Percentiles rank a stretch among this genome's conserved stretches.
phyloP scores from a whole-genome alignment of 1,140 invertebrate genomes.

The Drosophila equinoxialis region DNA sequence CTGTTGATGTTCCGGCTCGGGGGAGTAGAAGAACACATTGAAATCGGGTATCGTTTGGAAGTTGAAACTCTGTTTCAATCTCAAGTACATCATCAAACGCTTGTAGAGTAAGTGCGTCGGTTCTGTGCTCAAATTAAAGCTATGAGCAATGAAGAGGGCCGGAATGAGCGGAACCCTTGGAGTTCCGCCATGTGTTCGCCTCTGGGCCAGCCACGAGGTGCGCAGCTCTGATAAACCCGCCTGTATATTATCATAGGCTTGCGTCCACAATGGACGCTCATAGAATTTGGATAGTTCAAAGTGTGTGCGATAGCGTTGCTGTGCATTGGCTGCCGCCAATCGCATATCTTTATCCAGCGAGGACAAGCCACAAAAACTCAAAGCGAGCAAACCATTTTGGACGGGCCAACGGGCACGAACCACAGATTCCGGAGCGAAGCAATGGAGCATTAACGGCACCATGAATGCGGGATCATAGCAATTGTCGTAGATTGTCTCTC shows the following conservation, averaged over 20 bases:
- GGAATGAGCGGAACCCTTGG: slow-evolving; percentile 86
- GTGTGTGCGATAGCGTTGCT: slow-evolving; percentile 86
- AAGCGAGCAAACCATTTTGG: slow-evolving; percentile 85
- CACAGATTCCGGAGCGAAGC: slow-evolving; percentile 85
- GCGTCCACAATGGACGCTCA: slow-evolving; percentile 83
- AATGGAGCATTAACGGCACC: slow-evolving; percentile 86
- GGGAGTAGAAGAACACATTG: slow-evolving; percentile 87
- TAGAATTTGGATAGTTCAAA: slow-evolving; percentile 82
- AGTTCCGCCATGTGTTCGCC: slow-evolving; percentile 68
- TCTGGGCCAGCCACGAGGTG: slow-evolving; percentile 67
- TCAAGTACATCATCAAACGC: slow-evolving; percentile 86
- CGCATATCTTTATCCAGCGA: slow-evolving; percentile 85
- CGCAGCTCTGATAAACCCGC: slow-evolving; percentile 83
- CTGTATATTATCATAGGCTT: slow-evolving; percentile 83
- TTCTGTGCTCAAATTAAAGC: slow-evolving; percentile 86
- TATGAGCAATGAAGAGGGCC: slow-evolving; percentile 87
- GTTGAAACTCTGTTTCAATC: slow-evolving; percentile 87
- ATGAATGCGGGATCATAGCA: slow-evolving; percentile 89
- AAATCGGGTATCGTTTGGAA: slow-evolving; percentile 88
- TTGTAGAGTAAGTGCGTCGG: slow-evolving; percentile 86
- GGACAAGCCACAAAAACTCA: slow-evolving; percentile 85
- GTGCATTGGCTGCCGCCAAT: slow-evolving; percentile 85
- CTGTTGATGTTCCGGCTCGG: slow-evolving; percentile 85
- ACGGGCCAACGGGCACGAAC: slow-evolving; percentile 86
- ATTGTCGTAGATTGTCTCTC: slow-evolving; percentile 64